A percentile compares a stretch with the other conserved stretches of the same genome.
Conservation (phyloP, 2,113 vertebrate species). For the Maccullochella peelii region DNA sequence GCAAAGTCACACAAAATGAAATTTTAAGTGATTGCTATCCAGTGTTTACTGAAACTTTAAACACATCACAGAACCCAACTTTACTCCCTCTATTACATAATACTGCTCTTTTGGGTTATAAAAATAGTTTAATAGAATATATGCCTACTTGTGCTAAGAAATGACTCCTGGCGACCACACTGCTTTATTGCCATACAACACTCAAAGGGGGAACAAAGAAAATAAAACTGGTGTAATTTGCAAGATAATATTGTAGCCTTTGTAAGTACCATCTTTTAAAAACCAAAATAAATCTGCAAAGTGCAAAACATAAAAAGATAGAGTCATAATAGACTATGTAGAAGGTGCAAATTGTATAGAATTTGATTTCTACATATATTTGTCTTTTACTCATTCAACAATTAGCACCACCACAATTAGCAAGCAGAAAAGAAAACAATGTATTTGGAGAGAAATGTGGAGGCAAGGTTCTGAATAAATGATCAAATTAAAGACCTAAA, state of each 20-base stretch:
- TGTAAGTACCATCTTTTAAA: constrained; percentile 70
- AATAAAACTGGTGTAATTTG: constrained; percentile 48
- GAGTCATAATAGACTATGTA: constrained; percentile 51
- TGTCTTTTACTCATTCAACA: constrained; percentile 2
- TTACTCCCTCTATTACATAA: constrained; percentile 69
- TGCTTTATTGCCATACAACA: constrained; percentile 79
- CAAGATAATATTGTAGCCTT: constrained; percentile 51
- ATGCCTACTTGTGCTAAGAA: constrained; percentile 71
- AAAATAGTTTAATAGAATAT: constrained; percentile 73
- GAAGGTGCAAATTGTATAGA: constrained; percentile 76
- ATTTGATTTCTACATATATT: constrained; percentile 15
- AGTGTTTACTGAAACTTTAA: constrained; percentile 76
- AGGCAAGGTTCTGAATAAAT: not conserved
- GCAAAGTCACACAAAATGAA: constrained; percentile 85
- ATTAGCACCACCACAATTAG: not conserved
- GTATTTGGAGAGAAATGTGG: not conserved
- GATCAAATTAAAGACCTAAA: not conserved
- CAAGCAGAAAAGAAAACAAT: not conserved
- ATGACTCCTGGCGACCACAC: constrained; percentile 59
- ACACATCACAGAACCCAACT: constrained; percentile 71
- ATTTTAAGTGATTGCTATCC: constrained; percentile 75
- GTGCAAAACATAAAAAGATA: constrained; percentile 72
- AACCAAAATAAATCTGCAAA: constrained; percentile 74
- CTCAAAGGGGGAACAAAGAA: constrained; percentile 18
- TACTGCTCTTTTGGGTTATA: constrained; percentile 81